These are phyloP conservation scores for Ageneiosus marmoratus DNA, from an alignment of 2,113 vertebrate species.

Conservation along the genomic window DNA sequence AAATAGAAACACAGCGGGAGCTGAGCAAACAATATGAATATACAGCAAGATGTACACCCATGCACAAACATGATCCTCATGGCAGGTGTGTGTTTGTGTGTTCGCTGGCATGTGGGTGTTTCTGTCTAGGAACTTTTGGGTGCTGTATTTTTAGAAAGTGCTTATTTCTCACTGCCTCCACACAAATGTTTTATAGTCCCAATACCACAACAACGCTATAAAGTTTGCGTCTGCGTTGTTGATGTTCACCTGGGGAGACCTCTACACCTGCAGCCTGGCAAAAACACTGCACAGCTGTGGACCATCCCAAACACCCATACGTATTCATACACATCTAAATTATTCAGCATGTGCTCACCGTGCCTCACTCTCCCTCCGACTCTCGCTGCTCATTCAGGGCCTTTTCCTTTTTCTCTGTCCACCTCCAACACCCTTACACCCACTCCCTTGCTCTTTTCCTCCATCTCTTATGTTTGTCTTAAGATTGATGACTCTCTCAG, in stretches of 20 bases:
- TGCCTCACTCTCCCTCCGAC: slow-evolving; percentile 20
- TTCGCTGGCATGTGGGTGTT: background rate
- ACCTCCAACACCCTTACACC: slow-evolving; percentile 59
- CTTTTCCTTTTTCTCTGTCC: slow-evolving; percentile 61
- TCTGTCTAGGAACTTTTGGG: background rate
- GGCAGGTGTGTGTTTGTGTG: background rate
- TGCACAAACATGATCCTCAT: background rate
- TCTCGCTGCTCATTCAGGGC: slow-evolving; percentile 55
- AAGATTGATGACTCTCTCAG: slow-evolving; percentile 76
- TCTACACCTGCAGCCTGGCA: slow-evolving; percentile 24
- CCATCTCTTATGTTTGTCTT: slow-evolving; percentile 59
- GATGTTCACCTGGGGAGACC: slow-evolving; percentile 34
- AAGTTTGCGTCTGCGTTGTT: slow-evolving; percentile 10
- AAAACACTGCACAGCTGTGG: slow-evolving; percentile 29
- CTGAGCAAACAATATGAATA: background rate
- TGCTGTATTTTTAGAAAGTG: slow-evolving; percentile 21
- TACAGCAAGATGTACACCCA: background rate
- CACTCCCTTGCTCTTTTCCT: slow-evolving; percentile 52
- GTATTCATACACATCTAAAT: slow-evolving; percentile 33
- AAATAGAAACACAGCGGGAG: background rate
- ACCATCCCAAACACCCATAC: slow-evolving; percentile 24
- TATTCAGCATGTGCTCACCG: slow-evolving; percentile 49
- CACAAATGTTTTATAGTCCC: slow-evolving; percentile 27
- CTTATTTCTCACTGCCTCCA: slow-evolving; percentile 32
- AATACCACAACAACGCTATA: slow-evolving; percentile 20